Evolutionary conservation across 2,797 vertebrate genomes (phyloP), one percentile per base, ranked within the genome.

Genomic region (Petrocephalus schoutedeni): DNA sequence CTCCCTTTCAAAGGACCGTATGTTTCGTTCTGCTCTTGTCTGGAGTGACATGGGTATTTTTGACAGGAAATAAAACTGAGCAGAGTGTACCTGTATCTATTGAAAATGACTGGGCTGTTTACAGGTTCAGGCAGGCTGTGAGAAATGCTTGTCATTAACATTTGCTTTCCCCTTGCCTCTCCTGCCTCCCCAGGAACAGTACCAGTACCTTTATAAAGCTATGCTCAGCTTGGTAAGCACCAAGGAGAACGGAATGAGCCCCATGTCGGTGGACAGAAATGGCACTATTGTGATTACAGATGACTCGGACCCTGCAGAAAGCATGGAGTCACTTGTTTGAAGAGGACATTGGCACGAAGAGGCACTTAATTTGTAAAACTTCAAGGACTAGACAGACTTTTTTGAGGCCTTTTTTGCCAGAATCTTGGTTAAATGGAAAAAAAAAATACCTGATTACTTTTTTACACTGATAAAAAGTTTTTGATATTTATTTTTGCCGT

Each of bases 401-500:
- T 97, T 96, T 95, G 97, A 98, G 97, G 98, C 98, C 97, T 98
- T 99, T 98, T 98, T 98, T 97, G 97, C 97, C 97, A 98, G 98
- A 98, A 97, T 98, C 96, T 98, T 98, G 97, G 97, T 98, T 98
- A 97, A 98, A 97, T 86, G 88, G 87, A 94, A 95, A 87, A 85
- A 56, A 95, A 56, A 95, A 95, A 96, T 98, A 98, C 97, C 97
- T 96, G 95, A 96, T 98, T 98, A 98, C 97, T 98, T 98, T 98
- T 99, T 98, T 99, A 99, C 97, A 98, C 97, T 97, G 97, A 99
- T 97, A 97, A 94, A 98, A 98, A 98, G 95, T 97, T 98, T 96
- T 99, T 98, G 97, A 98, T 98, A 98, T 98, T 98, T 98, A 97
- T 98, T 98, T 98, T 99, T 98, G 96, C 96, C 97, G 98, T 98